Base-by-base conservation (phyloP, 2,797 vertebrate species). In the Myoxocephalus aenaeus region DNA sequence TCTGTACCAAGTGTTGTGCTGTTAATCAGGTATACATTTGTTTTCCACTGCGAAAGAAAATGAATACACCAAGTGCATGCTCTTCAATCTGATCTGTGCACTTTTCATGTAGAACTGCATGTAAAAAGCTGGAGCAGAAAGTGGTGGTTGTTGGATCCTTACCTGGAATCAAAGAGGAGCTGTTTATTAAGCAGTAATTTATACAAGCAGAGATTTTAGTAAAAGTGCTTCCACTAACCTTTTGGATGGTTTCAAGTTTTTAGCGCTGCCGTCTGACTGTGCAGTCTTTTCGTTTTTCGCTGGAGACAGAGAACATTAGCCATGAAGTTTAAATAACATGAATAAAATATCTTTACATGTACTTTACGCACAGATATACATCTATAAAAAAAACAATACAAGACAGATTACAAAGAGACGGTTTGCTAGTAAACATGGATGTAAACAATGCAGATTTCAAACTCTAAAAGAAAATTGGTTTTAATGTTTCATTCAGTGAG, bases 221-320 rank as follows among this genome's bases (percentile, higher is more conserved):
- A 20, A 3, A 0, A 22, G 36, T 4, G 11, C 42, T 67, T 66
- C 18, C 11, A 79, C 85, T 54, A 1, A 93, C 91, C 86, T 90
- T 80, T 89, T 87, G 0, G 79, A 27, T 58, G 77, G 9, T 83
- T 89, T 88, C 1, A 51, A 9, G n/a, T 48, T 53, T 75, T 85
- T 91, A 2, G 66, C 3, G 2, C 1, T 25, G 40, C 36, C 25
- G 7, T 85, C 81, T 5, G 53, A 1, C 10, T 40, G 65, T 9
- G 25, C 1, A 15, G 34, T 7, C 20, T 2, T 73, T 71, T 76
- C 80, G 27, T n/a, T 71, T 59, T 83, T 90, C 8, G 20, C 92
- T 93, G 68, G 1, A 65, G 50, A 51, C 5, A 65, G 34, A 53
- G 65, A 7, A 74, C 20, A 46, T 59, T 0, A 72, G 4, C 10